Base-by-base conservation (phyloP, 2,797 vertebrate species). In the Xerus rutilus region DNA sequence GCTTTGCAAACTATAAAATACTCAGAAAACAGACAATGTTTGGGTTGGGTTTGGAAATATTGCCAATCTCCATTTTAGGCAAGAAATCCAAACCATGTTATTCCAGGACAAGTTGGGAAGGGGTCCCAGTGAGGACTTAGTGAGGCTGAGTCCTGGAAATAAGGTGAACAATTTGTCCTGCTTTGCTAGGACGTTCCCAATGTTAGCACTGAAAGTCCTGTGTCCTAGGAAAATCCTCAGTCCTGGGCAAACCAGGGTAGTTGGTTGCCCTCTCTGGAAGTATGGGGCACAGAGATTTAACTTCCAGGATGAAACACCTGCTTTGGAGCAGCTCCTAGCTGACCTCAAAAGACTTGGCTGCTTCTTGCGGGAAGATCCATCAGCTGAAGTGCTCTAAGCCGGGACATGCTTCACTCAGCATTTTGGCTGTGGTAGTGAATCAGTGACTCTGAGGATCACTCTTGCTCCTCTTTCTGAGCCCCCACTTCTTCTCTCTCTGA, bases 391-490 rank as follows among this genome's bases (percentile, higher is more conserved):
- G 2, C 23, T 6, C 59, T 1, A 25, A 52, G 79, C 45, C 15
- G 20, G 87, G 86, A 93, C 30, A 45, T 35, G 39, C 86, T 78
- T 47, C 25, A 2, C 70, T 74, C 85, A 90, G 91, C 91, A 12
- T 54, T 86, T 95, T 45, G n/a, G 59, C 11, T 65, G 70, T 78
- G 92, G 45, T 45, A 77, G 93, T 20, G 72, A 89, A 86, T 79
- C 52, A 32, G 79, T 28, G 83, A 30, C 65, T 57, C 28, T 15
- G 62, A 35, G 74, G 93, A 62, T 73, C 28, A 45, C 43, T 79
- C 39, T 12, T 5, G 10, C 14, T 28, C 45, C 57, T 35, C 45
- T 78, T 23, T 28, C 23, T 15, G 43, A 70, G 78, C 47, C 76
- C 81, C 39, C 9, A 4, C 25, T 13, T 30, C 78, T 73, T 76